These are phyloP conservation scores for Pseudomyrmex dendroicus DNA, from an alignment of 1,140 invertebrate genomes.

Conservation along the genomic window DNA sequence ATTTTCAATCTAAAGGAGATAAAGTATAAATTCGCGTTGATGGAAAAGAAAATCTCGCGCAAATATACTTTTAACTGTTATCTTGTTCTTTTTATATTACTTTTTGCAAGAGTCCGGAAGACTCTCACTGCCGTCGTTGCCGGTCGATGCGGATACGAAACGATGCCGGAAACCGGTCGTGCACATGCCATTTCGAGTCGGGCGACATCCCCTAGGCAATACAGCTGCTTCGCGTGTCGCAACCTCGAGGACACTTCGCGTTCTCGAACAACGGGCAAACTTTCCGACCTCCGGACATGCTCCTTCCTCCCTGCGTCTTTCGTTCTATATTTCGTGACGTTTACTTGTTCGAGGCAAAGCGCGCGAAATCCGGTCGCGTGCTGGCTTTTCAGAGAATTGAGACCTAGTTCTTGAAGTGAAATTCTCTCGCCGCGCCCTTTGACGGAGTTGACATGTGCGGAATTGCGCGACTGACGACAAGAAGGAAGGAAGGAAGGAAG, in stretches of 20 bases:
- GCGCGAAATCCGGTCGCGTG: conserved; percentile 10
- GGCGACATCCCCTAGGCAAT: conserved; percentile 15
- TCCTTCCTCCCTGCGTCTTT: neutral
- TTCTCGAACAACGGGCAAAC: conserved; percentile 20
- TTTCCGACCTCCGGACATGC: conserved; percentile 8
- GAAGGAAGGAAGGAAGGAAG: neutral
- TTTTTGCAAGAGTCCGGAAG: neutral
- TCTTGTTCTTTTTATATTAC: neutral
- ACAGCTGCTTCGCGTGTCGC: conserved; percentile 28
- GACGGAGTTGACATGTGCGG: neutral
- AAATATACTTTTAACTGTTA: neutral
- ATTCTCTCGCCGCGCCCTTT: conserved; percentile 3
- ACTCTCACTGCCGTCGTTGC: neutral
- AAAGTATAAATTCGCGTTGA: neutral
- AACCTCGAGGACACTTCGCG: neutral
- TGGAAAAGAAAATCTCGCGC: no score
- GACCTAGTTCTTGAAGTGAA: neutral
- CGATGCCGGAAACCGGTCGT: conserved; percentile 4
- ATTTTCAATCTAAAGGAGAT: no score
- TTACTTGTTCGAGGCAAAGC: conserved; percentile 13
- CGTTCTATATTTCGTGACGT: conserved; percentile 20
- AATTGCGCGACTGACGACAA: neutral
- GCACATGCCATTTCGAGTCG: neutral
- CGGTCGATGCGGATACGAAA: conserved; percentile 1
- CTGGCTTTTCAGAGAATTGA: conserved; percentile 10